Percentiles rank a stretch among this genome's conserved stretches.
These are phyloP conservation scores for Scyliorhinus canicula DNA, from an alignment of 2,797 vertebrate genomes.

Conservation along the genomic window DNA sequence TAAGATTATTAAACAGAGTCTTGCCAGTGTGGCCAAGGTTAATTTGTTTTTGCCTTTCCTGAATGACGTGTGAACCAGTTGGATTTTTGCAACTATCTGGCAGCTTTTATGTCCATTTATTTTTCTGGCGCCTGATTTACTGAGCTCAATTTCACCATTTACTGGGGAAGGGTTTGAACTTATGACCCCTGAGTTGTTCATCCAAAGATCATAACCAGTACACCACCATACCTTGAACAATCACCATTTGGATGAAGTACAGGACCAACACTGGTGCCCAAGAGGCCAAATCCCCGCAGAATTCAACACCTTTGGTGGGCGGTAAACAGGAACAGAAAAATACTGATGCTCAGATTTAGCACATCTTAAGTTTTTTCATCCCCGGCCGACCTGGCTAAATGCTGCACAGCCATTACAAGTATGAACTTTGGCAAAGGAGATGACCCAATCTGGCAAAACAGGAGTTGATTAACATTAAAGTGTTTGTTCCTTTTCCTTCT, in stretches of 20 bases:
- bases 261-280: background rate
- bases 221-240: background rate
- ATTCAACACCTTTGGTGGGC: background rate
- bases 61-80: background rate
- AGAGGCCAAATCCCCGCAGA: background rate
- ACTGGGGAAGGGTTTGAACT: background rate
- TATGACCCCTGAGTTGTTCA: background rate
- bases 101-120: background rate
- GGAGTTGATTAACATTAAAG: background rate
- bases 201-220: background rate
- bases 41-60: background rate
- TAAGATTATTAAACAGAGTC: no score
- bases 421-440: slow-evolving; percentile 3
- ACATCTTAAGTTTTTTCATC: background rate
- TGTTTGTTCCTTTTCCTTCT: background rate
- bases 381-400: background rate
- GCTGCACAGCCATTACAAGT: background rate
- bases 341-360: background rate
- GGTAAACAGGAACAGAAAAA: background rate
- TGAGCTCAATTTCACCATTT: background rate
- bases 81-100: background rate
- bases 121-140: background rate
- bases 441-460: slow-evolving; percentile 14
- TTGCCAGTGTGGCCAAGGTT: background rate
- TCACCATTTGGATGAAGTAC: background rate